Evolutionary conservation across 2,888 invertebrate species (phyloP).

Genomic region (Cataglyphis livida): DNA sequence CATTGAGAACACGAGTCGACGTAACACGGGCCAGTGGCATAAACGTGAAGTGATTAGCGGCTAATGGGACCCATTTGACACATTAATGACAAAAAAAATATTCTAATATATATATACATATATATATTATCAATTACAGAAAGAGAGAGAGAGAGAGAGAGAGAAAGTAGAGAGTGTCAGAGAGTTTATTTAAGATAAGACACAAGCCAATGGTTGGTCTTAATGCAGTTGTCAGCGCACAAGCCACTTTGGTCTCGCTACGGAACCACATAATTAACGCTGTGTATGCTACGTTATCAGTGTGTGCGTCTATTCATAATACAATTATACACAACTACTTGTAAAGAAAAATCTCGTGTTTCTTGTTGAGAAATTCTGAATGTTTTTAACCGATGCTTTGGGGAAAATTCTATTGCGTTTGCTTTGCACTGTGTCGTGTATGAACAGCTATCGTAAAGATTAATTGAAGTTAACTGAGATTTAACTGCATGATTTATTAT

Average conservation of each 20-base stretch:
- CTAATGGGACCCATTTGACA: conserved; percentile 60
- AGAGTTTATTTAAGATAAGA: conserved; percentile 25
- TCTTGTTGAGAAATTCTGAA: conserved; percentile 28
- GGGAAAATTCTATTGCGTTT: conserved; percentile 23
- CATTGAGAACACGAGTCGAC: conserved; percentile 34
- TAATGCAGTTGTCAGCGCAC: conserved; percentile 32
- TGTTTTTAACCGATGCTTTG: conserved; percentile 27
- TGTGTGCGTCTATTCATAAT: conserved; percentile 31
- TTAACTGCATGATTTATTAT: background rate
- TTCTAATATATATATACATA: conserved; percentile 45
- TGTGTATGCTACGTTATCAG: conserved; percentile 37
- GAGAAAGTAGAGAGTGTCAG: background rate
- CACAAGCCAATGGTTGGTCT: conserved; percentile 10
- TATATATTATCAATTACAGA: conserved; percentile 13
- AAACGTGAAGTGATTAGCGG: conserved; percentile 41
- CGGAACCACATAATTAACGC: conserved; percentile 34
- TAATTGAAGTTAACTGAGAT: conserved; percentile 26
- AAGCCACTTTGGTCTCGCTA: conserved; percentile 38
- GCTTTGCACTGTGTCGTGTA: conserved; percentile 30
- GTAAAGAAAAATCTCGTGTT: conserved; percentile 18
- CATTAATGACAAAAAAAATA: conserved; percentile 12
- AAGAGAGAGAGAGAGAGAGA: conserved; percentile 8
- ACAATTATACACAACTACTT: conserved; percentile 24
- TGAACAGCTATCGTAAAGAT: conserved; percentile 8
- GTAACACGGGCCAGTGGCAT: conserved; percentile 36